phyloP scores from a whole-genome alignment of 2,797 vertebrate species.

The Acestrorhynchus altus region DNA sequence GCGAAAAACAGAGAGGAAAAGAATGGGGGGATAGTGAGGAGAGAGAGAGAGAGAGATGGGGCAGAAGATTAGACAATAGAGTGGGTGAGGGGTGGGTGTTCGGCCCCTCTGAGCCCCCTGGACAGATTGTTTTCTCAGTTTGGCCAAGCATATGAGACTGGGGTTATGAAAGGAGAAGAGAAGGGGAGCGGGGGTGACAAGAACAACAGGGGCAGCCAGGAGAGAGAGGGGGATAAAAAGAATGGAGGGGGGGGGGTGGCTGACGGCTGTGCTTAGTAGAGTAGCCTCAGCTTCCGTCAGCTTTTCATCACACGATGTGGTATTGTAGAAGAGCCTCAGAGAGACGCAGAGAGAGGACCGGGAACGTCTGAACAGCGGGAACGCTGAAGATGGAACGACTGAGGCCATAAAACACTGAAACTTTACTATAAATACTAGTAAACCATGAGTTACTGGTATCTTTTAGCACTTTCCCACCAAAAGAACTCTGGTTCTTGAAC shows the following conservation, averaged over 20 bases:
- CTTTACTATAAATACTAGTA: no score
- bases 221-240: slow-evolving; percentile 8
- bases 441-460: no score
- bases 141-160: slow-evolving; percentile 30
- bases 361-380: no score
- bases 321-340: neutral
- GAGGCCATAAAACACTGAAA: no score
- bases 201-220: slow-evolving; percentile 43
- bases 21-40: neutral
- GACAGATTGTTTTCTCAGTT: slow-evolving; percentile 43
- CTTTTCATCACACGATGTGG: slow-evolving; percentile 18
- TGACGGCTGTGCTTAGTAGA: neutral
- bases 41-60: neutral
- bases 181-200: slow-evolving; percentile 38
- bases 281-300: slow-evolving; percentile 4
- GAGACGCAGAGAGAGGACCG: neutral
- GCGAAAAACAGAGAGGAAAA: neutral
- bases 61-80: slow-evolving; percentile 34
- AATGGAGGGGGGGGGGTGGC: slow-evolving; percentile 18
- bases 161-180: slow-evolving; percentile 43
- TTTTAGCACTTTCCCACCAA: no score
- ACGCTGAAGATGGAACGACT: neutral
- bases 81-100: slow-evolving; percentile 33
- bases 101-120: slow-evolving; percentile 27
- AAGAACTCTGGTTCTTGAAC: no score